Base-by-base conservation (phyloP, 2,888 invertebrate species). In the Phyllotreta striolata region DNA sequence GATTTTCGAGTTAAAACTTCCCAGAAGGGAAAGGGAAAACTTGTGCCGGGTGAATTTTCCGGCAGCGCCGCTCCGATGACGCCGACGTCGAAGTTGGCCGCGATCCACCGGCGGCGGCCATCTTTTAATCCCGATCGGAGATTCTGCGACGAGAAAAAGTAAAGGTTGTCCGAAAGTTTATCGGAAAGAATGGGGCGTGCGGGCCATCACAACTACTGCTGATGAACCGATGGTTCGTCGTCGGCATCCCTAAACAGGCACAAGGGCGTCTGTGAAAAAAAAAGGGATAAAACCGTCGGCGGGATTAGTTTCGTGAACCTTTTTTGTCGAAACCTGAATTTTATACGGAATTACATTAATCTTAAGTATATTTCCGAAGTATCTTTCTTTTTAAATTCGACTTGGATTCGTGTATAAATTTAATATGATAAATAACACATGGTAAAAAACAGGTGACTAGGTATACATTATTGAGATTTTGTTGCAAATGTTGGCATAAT, bases 131-230 rank as follows among this genome's bases (percentile, higher is more conserved):
- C 66, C 63, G 67, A 59, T 62, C 66, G 55, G 52, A 66, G 68
- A 66, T 64, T 62, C 65, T 49, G 55, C 62, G 55, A 55, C 44
- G 62, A 67, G 67, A 67, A 66, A 70, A 74, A 73, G 70, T 71
- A 70, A 72, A 63, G 63, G 56, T 63, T 64, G 64, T 67, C 66
- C 64, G 61, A 68, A 68, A 68, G 64, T 69, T 69, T 66, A 66
- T 65, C 64, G 64, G 57, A 64, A 52, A 59, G 57, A 63, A 52
- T 52, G 51, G 55, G 55, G 66, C 75, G 74, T 75, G 74, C 69
- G 69, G 69, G 59, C 65, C 74, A 74, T 74, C 72, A 71, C 71
- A 72, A 74, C 70, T 69, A 68, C 57, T 64, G 63, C 70, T 73
- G 74, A 76, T 74, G 73, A 75, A 74, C 70, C 68, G 68, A 56